Percentiles rank a stretch among this genome's conserved stretches.
Conservation (phyloP, 2,113 vertebrate genomes). For the Grallaria varia region DNA sequence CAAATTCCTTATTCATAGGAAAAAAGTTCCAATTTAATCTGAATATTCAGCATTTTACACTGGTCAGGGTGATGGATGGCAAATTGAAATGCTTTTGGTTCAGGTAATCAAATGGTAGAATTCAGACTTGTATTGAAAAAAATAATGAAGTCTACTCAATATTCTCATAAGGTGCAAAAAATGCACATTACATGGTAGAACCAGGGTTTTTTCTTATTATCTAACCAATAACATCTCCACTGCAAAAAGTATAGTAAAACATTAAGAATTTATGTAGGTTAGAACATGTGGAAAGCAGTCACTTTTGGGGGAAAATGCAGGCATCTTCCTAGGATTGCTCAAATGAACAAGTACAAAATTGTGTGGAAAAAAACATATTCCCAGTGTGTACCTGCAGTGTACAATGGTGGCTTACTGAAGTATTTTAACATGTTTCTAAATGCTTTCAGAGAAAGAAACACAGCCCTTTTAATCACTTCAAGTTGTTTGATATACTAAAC, state of each 20-base stretch:
- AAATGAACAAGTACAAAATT: neutral
- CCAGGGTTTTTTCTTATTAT: constrained; percentile 58
- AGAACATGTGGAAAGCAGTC: constrained; percentile 11
- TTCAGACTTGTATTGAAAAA: constrained; percentile 65
- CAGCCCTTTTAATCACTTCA: neutral
- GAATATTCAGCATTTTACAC: constrained; percentile 76
- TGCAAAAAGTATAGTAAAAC: constrained; percentile 47
- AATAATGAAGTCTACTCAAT: constrained; percentile 78
- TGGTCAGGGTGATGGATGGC: constrained; percentile 78
- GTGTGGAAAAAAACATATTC: neutral
- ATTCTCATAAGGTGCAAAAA: constrained; percentile 66
- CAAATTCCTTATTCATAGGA: constrained; percentile 78
- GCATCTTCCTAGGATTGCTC: neutral
- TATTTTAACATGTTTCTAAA: neutral
- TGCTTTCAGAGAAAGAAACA: neutral
- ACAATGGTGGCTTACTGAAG: neutral
- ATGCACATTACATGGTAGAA: constrained; percentile 52
- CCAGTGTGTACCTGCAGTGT: neutral
- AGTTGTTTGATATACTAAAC: neutral
- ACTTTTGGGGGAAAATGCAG: neutral
- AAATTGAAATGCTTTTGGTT: constrained; percentile 74
- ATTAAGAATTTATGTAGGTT: constrained; percentile 70
- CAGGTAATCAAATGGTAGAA: constrained; percentile 74
- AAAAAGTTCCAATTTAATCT: constrained; percentile 79
- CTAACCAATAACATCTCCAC: constrained; percentile 61